Percentiles rank a stretch among this genome's conserved stretches.
Evolutionary conservation across 2,113 vertebrate species (phyloP).

Genomic region (Mustela lutreola): DNA sequence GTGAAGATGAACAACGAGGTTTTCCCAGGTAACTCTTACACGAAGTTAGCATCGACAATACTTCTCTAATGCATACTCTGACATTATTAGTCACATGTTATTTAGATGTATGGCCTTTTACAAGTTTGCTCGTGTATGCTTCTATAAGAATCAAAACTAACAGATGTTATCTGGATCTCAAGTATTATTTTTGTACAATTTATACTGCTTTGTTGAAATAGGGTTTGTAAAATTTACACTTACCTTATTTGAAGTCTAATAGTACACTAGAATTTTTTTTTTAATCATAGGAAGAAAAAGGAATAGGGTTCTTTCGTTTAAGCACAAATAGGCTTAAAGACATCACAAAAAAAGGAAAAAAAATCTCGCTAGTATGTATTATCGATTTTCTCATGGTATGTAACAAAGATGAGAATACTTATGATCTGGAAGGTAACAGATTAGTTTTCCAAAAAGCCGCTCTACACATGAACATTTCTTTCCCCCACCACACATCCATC

Average conservation of each 20-base stretch:
- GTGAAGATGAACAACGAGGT: neutral
- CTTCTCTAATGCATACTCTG: neutral
- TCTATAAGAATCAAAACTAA: neutral
- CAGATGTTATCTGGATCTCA: neutral
- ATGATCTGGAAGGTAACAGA: neutral
- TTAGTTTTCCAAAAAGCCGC: neutral
- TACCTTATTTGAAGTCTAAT: neutral
- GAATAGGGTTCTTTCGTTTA: slow-evolving; percentile 32
- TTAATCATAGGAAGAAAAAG: neutral
- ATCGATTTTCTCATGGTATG: neutral
- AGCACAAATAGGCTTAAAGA: slow-evolving; percentile 15
- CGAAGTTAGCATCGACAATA: neutral
- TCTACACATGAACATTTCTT: neutral
- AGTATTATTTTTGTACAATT: slow-evolving; percentile 11
- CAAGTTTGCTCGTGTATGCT: neutral
- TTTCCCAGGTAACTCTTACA: neutral
- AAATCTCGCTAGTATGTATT: neutral
- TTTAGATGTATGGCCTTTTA: neutral
- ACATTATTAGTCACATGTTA: neutral
- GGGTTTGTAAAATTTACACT: neutral
- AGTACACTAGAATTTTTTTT: neutral
- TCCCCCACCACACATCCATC: neutral
- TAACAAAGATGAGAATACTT: neutral
- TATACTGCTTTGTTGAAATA: neutral
- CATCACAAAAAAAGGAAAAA: neutral